These are phyloP conservation scores for Camponotus vicinus DNA, from an alignment of 1,140 invertebrate species.

Conservation along the genomic window DNA sequence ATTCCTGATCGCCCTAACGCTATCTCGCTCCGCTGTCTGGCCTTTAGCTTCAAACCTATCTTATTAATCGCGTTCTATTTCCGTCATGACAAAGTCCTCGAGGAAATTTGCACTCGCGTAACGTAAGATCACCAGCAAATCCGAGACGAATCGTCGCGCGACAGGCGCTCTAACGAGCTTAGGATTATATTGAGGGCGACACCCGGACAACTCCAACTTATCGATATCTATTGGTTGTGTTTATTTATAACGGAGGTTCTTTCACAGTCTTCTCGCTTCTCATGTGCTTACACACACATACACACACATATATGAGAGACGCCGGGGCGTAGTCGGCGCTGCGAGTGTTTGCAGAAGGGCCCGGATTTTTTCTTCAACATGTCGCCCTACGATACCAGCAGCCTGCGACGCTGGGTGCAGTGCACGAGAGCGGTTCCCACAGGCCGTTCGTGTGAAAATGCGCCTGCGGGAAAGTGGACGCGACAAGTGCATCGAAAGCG, in stretches of 20 bases:
- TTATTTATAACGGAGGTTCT: slow-evolving; percentile 49
- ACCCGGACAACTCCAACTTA: slow-evolving; percentile 28
- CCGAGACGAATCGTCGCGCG: slow-evolving; percentile 25
- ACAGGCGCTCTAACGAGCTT: slow-evolving; percentile 33
- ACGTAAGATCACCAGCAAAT: slow-evolving; percentile 16
- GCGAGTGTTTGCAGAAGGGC: slow-evolving; percentile 73
- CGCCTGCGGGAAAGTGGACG: slow-evolving; percentile 77
- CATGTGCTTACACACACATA: background rate
- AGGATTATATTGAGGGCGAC: slow-evolving; percentile 11
- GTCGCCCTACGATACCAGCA: slow-evolving; percentile 6
- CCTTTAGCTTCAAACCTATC: background rate
- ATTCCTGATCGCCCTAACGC: slow-evolving; percentile 25
- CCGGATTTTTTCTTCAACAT: too few relatives aligned
- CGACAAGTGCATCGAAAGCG: slow-evolving; percentile 76
- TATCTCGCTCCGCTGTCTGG: background rate
- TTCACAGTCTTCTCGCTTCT: slow-evolving; percentile 20
- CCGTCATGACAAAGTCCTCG: background rate
- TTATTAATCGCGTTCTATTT: slow-evolving; percentile 33
- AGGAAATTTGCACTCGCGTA: background rate
- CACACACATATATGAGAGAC: background rate
- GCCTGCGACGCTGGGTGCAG: slow-evolving; percentile 71
- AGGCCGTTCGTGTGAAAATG: slow-evolving; percentile 81
- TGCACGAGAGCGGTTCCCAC: slow-evolving; percentile 79
- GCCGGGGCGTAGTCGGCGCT: background rate
- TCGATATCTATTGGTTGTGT: slow-evolving; percentile 54